phyloP scores from a whole-genome alignment of 2,113 vertebrate genomes.

The Rattus rattus region DNA sequence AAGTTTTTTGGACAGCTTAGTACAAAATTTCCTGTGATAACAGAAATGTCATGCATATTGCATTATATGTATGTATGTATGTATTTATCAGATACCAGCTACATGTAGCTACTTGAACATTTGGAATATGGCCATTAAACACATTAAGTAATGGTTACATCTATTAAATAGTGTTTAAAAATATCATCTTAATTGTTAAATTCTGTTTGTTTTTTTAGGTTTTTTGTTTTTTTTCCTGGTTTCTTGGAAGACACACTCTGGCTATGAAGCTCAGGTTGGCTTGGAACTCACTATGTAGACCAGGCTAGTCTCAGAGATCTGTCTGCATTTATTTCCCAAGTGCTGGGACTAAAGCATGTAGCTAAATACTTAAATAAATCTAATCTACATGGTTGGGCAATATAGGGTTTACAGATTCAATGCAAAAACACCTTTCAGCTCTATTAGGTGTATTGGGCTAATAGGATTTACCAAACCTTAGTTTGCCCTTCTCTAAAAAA shows the following conservation, averaged over 20 bases:
- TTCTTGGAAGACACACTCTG: background rate
- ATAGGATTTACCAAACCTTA: background rate
- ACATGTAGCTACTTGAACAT: background rate
- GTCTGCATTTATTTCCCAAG: background rate
- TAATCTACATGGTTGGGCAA: background rate
- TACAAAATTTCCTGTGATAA: background rate
- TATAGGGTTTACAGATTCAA: background rate
- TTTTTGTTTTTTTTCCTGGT: background rate
- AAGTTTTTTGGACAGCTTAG: background rate
- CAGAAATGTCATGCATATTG: background rate
- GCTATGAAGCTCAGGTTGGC: background rate
- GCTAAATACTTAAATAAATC: slow-evolving; percentile 18
- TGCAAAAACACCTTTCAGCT: background rate
- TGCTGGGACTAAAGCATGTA: background rate
- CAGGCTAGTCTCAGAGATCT: background rate
- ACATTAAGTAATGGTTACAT: background rate
- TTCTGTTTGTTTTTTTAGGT: background rate
- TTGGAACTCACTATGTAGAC: background rate
- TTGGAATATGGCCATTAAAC: slow-evolving; percentile 1
- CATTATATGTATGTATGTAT: background rate
- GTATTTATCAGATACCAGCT: background rate
- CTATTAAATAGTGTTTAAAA: slow-evolving; percentile 38
- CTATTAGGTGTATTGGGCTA: background rate
- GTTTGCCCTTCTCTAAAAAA: slow-evolving; percentile 16
- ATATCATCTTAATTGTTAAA: background rate